Evolutionary conservation across 2,797 vertebrate genomes (phyloP), one percentile per base, ranked within the genome.

Genomic region (Hemibagrus guttatus): DNA sequence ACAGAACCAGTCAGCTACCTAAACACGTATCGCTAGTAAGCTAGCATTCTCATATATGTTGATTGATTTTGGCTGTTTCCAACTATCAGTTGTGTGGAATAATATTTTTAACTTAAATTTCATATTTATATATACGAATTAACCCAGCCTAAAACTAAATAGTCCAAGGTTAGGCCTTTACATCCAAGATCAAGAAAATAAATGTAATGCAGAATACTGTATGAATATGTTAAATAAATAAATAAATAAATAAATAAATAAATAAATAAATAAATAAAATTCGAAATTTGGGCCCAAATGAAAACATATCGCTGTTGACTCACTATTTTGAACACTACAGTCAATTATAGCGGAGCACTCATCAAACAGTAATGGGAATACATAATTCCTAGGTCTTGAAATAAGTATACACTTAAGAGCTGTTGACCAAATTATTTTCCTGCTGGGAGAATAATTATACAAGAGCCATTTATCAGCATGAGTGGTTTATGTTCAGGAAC

Each of bases 371-470:
- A 84, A 78, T 56, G 71, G 61, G 23, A 64, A 82, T 68, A 56
- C 58, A 64, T 81, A 69, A 85, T 85, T 82, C 39, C 28, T 76
- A 82, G 39, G 78, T 76, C 75, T 88, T 82, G 49, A 85, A 74
- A 85, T 71, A 82, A 88, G 68, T 85, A 58, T 75, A 56, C 49
- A 49, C 83, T 74, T 26, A 52, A 81, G 58, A 85, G 78, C 83
- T 81, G 86, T 81, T 84, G 87, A 74, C 76, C 87, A 76, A 76
- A 85, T 85, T 75, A 85, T 82, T 85, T 68, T 75, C 87, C 56
- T 84, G 52, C 78, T 69, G 71, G 35, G 84, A 82, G 61, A 85
- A 85, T 84, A 83, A 82, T 88, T 76, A 68, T 80, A 82, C 78
- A 82, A 82, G 49, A 66, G 52, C 69, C 68, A 82, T 88, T 85